Conservation (phyloP, 2,888 invertebrate genomes). For the Habrosyne pyritoides region DNA sequence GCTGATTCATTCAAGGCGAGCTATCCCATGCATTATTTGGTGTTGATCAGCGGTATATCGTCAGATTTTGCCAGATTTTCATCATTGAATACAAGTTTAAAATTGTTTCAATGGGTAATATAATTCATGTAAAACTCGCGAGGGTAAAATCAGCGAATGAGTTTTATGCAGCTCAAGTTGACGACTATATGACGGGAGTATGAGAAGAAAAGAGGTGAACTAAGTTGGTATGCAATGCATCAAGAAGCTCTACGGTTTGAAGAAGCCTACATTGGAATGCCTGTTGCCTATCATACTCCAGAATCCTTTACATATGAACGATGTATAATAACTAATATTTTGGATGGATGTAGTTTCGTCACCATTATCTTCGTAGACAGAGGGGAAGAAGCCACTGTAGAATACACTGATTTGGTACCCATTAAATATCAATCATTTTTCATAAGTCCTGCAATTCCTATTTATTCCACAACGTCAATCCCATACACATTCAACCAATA, state of each 20-base stretch:
- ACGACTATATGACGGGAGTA: not conserved
- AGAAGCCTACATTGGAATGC: not conserved
- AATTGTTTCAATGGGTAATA: not conserved
- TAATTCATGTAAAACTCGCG: not conserved
- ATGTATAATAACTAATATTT: not conserved
- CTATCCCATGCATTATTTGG: not conserved
- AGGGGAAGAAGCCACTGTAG: no score
- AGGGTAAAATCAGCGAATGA: not conserved
- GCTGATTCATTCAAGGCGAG: no score
- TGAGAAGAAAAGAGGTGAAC: not conserved
- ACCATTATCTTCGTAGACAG: no score
- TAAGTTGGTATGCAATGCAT: not conserved
- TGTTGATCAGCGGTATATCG: not conserved
- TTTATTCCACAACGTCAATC: no score
- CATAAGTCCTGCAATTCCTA: not conserved
- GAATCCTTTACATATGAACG: not conserved
- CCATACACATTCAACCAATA: no score
- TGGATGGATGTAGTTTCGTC: no score
- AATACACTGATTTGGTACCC: no score
- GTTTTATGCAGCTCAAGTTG: not conserved
- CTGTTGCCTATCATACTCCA: not conserved
- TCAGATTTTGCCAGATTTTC: no score
- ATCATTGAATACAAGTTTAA: conserved; percentile 1
- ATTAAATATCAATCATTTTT: no score
- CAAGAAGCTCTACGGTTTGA: not conserved